phyloP scores from a whole-genome alignment of 2,113 vertebrate species.

The Colistium nudipinnis region DNA sequence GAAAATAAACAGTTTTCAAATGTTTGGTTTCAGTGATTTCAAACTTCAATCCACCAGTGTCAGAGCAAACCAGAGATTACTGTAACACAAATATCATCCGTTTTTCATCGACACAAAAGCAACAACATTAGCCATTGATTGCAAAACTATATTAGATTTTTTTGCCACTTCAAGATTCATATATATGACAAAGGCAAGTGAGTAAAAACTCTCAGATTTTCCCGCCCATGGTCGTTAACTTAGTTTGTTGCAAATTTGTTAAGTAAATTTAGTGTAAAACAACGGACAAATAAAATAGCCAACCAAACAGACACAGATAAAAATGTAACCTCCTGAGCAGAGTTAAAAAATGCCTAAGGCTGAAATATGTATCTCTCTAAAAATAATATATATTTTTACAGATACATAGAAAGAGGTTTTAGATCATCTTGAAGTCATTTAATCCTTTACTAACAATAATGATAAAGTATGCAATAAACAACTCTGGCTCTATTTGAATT shows the following conservation, averaged over 20 bases:
- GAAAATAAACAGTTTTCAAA: slow-evolving; percentile 23
- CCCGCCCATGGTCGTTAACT: too few species aligned
- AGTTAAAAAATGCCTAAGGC: not conserved
- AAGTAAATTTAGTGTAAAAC: too few species aligned
- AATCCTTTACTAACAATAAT: slow-evolving; percentile 6
- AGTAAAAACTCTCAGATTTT: too few species aligned
- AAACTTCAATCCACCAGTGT: not conserved
- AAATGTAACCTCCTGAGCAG: not conserved
- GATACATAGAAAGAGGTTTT: not conserved
- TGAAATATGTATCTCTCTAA: not conserved
- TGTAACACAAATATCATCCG: not conserved
- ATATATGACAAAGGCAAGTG: too few species aligned
- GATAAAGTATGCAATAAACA: slow-evolving; percentile 1
- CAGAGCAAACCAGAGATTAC: slow-evolving; percentile 11
- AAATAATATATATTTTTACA: not conserved
- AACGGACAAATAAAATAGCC: too few species aligned
- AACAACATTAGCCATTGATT: not conserved
- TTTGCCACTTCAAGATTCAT: too few species aligned
- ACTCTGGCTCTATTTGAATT: slow-evolving; percentile 27
- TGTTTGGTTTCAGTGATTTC: slow-evolving; percentile 11
- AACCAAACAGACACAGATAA: not conserved
- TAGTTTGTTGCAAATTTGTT: too few species aligned
- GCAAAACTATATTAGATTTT: too few species aligned
- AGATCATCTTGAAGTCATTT: not conserved
- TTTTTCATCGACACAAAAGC: not conserved